Evolutionary conservation across 2,797 vertebrate genomes (phyloP).

Genomic region (Tapirus indicus): DNA sequence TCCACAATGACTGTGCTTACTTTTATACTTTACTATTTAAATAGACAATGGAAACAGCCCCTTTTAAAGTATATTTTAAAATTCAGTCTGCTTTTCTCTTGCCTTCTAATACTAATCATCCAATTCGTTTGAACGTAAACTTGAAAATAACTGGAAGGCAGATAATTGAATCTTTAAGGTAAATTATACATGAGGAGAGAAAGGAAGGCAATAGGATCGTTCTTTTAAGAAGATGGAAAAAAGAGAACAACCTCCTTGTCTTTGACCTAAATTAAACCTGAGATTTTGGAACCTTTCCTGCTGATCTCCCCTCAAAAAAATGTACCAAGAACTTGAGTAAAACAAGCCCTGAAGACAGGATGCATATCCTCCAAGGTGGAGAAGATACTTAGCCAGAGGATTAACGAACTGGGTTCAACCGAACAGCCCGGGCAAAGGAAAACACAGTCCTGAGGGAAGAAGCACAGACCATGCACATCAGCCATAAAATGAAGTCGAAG

Average conservation of each 20-base stretch:
- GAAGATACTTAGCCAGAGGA: neutral
- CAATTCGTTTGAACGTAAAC: neutral
- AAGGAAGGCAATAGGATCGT: neutral
- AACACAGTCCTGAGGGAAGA: fast-evolving
- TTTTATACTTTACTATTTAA: neutral
- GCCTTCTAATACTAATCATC: neutral
- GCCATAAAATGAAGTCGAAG: fast-evolving
- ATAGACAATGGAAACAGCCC: neutral
- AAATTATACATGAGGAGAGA: fast-evolving
- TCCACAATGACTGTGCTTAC: fast-evolving
- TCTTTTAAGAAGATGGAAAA: neutral
- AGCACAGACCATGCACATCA: fast-evolving
- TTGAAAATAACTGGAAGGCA: neutral
- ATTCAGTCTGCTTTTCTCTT: neutral
- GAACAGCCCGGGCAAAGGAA: neutral
- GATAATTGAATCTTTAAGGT: neutral
- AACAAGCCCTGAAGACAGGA: neutral
- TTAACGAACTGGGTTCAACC: too few relatives aligned
- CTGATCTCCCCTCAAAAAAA: neutral
- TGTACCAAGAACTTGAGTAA: neutral
- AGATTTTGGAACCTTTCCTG: neutral
- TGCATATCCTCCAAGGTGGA: neutral
- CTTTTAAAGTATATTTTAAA: neutral
- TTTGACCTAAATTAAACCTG: neutral
- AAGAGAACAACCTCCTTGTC: neutral